Conservation (phyloP, 2,113 vertebrate genomes). For the Pelodiscus sinensis region DNA sequence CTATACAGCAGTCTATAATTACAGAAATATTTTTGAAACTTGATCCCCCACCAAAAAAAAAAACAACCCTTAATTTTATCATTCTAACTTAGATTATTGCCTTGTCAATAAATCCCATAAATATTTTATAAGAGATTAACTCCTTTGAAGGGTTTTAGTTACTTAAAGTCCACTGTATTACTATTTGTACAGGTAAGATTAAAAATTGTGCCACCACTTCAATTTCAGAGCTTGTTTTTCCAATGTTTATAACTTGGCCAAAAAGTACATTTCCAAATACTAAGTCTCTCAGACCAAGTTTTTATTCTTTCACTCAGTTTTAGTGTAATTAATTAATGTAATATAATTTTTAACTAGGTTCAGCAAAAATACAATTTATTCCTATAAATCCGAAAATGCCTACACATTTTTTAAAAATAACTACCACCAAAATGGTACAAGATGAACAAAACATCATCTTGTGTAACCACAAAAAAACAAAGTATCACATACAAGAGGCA, state of each 20-base stretch:
- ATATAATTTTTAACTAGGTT: slow-evolving; percentile 2
- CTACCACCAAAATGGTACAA: slow-evolving; percentile 55
- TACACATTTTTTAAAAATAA: slow-evolving; percentile 30
- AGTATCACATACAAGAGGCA: not conserved
- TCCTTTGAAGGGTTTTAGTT: not conserved
- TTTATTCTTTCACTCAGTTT: slow-evolving; percentile 21
- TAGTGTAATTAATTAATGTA: not conserved
- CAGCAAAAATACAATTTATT: slow-evolving; percentile 45
- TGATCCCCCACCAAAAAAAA: not conserved
- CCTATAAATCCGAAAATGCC: slow-evolving; percentile 46
- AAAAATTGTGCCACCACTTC: slow-evolving; percentile 35
- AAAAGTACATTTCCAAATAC: slow-evolving; percentile 12
- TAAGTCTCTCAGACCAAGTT: not conserved
- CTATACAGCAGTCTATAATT: not conserved
- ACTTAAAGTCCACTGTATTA: not conserved
- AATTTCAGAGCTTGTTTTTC: slow-evolving; percentile 45
- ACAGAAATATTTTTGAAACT: slow-evolving; percentile 4
- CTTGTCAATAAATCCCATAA: not conserved
- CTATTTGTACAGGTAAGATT: slow-evolving; percentile 40
- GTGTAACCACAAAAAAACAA: slow-evolving; percentile 33
- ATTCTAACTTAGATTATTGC: not conserved
- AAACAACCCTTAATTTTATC: not conserved
- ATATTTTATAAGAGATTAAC: not conserved
- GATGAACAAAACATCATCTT: slow-evolving; percentile 38
- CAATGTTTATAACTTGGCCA: slow-evolving; percentile 4